Percentiles rank a stretch among this genome's conserved stretches.
Conservation (phyloP, 2,888 invertebrate genomes). For the Xanthorhoe designata region DNA sequence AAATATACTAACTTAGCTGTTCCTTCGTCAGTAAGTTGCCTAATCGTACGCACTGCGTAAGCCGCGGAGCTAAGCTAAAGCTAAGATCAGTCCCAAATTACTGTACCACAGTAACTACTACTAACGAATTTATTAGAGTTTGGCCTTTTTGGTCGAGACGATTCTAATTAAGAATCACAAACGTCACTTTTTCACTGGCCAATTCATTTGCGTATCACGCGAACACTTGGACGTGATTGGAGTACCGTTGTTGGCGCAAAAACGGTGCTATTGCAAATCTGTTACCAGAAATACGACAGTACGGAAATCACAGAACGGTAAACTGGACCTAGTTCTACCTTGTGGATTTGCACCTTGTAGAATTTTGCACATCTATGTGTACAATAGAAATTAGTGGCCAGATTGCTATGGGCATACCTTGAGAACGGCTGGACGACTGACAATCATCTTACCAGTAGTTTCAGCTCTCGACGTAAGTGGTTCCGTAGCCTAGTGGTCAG, state of each 20-base stretch:
- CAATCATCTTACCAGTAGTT: no score
- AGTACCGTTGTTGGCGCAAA: slow-evolving; percentile 14
- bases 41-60: no score
- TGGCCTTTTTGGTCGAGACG: slow-evolving; percentile 9
- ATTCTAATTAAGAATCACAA: slow-evolving; percentile 21
- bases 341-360: no score
- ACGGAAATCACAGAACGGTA: slow-evolving; percentile 5
- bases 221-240: slow-evolving; percentile 9
- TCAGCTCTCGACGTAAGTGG: no score
- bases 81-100: slow-evolving; percentile 21
- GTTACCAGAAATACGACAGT: slow-evolving; percentile 6
- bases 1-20: no score
- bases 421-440: no score
- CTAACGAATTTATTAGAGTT: slow-evolving; percentile 8
- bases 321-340: neutral
- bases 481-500: no score
- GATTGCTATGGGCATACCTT: no score
- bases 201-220: slow-evolving; percentile 28
- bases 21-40: no score
- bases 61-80: no score
- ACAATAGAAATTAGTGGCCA: no score
- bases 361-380: no score
- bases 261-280: slow-evolving; percentile 13
- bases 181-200: slow-evolving; percentile 10
- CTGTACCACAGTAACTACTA: slow-evolving; percentile 11